Base-by-base conservation (phyloP, 2,888 invertebrate species). In the Mythimna pallens region DNA sequence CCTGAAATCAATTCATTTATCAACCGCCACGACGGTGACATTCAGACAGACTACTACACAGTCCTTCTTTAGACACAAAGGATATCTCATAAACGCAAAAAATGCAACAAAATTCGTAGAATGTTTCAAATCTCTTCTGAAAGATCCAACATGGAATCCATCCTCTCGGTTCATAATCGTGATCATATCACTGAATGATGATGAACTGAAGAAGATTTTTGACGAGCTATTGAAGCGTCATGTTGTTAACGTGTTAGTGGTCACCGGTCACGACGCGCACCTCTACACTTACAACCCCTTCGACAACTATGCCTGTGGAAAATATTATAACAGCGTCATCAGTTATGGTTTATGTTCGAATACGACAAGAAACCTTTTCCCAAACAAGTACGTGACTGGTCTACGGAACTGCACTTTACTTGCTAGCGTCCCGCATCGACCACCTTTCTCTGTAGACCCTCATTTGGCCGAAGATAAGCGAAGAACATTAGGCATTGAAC, bases 241-340 rank as follows among this genome's bases (percentile, higher is more conserved):
- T 52, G 86, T 93, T 0, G 57, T 73, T 9, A 84, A 92, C 47
- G 91, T 89, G 0, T 17, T 92, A 3, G 80, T 93, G 7, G 62
- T 92, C 1, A 89, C 89, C 50, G 89, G 88, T 3, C 64, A 77
- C 1, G 84, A 90, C 22, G 82, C 86, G 9, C 75, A 91, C 5
- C 52, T 94, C 9, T 93, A 90, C 73, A 88, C 91, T 0, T 94
- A 93, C 76, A 91, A 94, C 75, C 93, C 93, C 1, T 93, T 86
- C 57, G 90, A 92, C 63, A 90, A 93, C 68, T 91, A 88, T 58
- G 89, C 89, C 0, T 94, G 94, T 70, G 94, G 94, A 6, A 89
- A 87, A 67, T 87, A 88, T 65, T 94, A 90, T 68, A 81, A 84
- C 9, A 78, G 79, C 59, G 76, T 93, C 8, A 90, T 90, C 34